phyloP scores from a whole-genome alignment of 1,140 invertebrate species.

The Oscheius sp. region DNA sequence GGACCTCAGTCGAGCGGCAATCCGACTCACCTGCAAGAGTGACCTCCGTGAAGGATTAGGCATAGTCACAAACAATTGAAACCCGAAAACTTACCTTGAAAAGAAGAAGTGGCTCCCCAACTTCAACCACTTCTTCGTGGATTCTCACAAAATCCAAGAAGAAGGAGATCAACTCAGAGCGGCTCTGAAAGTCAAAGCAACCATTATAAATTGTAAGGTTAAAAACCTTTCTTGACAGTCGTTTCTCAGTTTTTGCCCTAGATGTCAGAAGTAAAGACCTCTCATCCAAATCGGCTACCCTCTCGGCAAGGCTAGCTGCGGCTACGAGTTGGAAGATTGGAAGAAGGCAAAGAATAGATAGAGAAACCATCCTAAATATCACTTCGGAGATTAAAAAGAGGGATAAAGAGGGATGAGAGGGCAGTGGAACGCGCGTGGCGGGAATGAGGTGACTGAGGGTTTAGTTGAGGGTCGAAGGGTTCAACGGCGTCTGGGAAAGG shows the following conservation, averaged over 20 bases:
- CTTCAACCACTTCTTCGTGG: background rate
- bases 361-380: background rate
- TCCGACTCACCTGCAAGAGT: background rate
- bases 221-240: background rate
- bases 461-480: background rate
- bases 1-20: background rate
- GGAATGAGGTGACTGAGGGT: background rate
- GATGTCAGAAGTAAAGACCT: background rate
- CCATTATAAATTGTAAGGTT: background rate
- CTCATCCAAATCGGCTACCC: background rate
- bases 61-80: background rate
- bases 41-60: background rate
- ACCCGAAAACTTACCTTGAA: background rate
- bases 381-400: background rate
- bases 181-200: background rate
- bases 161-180: background rate
- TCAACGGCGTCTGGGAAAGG: background rate
- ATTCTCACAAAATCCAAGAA: background rate
- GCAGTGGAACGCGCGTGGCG: background rate
- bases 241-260: background rate
- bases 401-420: background rate
- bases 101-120: background rate
- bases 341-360: background rate
- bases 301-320: background rate
- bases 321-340: background rate